These are phyloP conservation scores for Tigriopus californicus DNA, from an alignment of 2,888 invertebrate genomes.

Conservation along the genomic window DNA sequence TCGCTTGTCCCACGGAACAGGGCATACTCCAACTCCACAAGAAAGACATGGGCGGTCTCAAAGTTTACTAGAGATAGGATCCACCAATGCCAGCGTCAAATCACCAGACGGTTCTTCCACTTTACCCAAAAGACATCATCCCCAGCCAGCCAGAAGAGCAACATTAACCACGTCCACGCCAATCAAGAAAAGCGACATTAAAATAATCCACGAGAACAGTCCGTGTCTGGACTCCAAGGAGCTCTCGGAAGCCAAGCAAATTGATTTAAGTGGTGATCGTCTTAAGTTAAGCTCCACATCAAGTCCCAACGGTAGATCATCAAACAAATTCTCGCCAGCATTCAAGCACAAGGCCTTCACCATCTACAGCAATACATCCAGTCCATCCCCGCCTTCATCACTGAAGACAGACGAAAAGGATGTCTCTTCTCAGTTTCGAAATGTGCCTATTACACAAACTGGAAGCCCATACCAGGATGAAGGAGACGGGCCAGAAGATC, in stretches of 20 bases:
- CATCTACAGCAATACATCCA: conserved; percentile 31
- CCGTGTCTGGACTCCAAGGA: not conserved
- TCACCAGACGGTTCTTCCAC: not conserved
- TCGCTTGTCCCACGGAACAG: not conserved
- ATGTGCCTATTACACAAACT: conserved; percentile 8
- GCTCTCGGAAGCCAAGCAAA: not conserved
- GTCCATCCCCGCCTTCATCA: too few relatives aligned
- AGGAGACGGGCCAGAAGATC: conserved; percentile 18
- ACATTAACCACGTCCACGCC: not conserved
- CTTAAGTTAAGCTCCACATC: conserved; percentile 17
- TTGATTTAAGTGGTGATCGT: conserved; percentile 14
- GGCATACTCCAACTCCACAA: not conserved
- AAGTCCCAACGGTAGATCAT: conserved; percentile 20
- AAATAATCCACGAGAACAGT: not conserved
- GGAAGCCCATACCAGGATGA: not conserved
- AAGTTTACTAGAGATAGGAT: conserved; percentile 9
- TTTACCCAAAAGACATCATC: too few relatives aligned
- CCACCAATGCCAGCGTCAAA: not conserved
- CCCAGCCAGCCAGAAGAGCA: not conserved
- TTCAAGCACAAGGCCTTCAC: conserved; percentile 55
- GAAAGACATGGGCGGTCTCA: conserved; percentile 1
- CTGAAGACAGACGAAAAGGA: too few relatives aligned
- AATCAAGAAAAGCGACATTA: not conserved
- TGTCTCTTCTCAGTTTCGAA: not conserved
- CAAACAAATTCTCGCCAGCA: conserved; percentile 63